phyloP scores from a whole-genome alignment of 2,113 vertebrate genomes.

The Picathartes gymnocephalus region DNA sequence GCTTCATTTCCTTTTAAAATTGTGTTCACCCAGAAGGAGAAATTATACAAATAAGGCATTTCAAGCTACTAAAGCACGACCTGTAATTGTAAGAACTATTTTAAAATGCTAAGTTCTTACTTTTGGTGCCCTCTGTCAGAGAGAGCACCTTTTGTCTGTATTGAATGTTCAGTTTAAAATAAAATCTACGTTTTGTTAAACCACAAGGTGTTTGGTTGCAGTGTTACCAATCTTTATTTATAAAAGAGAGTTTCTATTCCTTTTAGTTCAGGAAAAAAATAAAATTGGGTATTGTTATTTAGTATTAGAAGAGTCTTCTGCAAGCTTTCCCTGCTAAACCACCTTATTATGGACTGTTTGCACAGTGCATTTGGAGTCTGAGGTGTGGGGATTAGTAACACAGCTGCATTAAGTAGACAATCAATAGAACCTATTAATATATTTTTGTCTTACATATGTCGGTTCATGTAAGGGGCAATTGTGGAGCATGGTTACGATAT shows the following conservation, averaged over 20 bases:
- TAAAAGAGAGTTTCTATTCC: background rate
- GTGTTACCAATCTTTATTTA: background rate
- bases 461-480: background rate
- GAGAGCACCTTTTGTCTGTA: background rate
- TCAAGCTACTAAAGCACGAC: slow-evolving; percentile 48
- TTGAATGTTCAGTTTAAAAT: background rate
- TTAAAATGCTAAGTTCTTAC: slow-evolving; percentile 21
- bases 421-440: background rate
- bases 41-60: slow-evolving; percentile 66
- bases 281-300: background rate
- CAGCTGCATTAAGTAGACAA: background rate
- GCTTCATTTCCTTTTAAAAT: slow-evolving; percentile 61
- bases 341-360: background rate
- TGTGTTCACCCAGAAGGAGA: slow-evolving; percentile 60
- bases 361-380: background rate
- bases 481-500: background rate
- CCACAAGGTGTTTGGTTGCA: background rate
- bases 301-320: background rate
- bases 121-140: background rate
- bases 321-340: background rate
- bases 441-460: background rate
- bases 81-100: slow-evolving; percentile 53
- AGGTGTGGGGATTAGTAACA: background rate
- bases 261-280: background rate
- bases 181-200: background rate